Conservation (phyloP, 2,113 vertebrate species). For the Machaerirhynchus nigripectus region DNA sequence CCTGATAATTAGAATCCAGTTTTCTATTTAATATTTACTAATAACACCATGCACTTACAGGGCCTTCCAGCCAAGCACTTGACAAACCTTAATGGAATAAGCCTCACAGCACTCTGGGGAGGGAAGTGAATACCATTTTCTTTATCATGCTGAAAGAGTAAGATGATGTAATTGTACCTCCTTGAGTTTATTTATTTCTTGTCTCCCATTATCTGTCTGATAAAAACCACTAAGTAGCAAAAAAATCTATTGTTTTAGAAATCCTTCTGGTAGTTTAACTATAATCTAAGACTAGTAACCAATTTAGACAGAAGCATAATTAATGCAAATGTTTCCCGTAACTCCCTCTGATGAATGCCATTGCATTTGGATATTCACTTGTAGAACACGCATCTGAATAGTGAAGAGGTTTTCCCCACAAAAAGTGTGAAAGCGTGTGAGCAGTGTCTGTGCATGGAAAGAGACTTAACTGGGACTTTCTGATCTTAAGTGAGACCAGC, state of each 20-base stretch:
- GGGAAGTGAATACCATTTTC: conserved; percentile 51
- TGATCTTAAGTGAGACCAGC: not conserved
- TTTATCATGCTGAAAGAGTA: conserved; percentile 49
- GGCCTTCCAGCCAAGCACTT: conserved; percentile 56
- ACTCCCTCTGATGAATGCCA: conserved; percentile 10
- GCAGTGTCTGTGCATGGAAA: not conserved
- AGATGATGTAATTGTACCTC: conserved; percentile 42
- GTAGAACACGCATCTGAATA: not conserved
- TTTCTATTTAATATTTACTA: conserved; percentile 62
- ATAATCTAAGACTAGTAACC: conserved; percentile 23
- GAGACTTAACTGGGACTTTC: not conserved
- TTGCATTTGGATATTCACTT: not conserved
- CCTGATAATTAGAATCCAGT: conserved; percentile 47
- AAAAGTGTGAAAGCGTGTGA: not conserved
- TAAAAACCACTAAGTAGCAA: conserved; percentile 28
- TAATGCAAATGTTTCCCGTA: conserved; percentile 7
- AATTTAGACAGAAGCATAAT: conserved; percentile 45
- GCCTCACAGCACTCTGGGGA: conserved; percentile 55
- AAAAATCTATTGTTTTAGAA: conserved; percentile 27
- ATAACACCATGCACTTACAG: conserved; percentile 41
- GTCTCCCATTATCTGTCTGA: conserved; percentile 35
- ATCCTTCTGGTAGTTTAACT: conserved; percentile 29
- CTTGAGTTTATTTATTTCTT: conserved; percentile 43
- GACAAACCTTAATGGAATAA: conserved; percentile 66
- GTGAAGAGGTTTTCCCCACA: not conserved